Evolutionary conservation across 30 jellyfish, hydroid and myxozoan species (phyloP).

Genomic region (Mastigias papua): DNA sequence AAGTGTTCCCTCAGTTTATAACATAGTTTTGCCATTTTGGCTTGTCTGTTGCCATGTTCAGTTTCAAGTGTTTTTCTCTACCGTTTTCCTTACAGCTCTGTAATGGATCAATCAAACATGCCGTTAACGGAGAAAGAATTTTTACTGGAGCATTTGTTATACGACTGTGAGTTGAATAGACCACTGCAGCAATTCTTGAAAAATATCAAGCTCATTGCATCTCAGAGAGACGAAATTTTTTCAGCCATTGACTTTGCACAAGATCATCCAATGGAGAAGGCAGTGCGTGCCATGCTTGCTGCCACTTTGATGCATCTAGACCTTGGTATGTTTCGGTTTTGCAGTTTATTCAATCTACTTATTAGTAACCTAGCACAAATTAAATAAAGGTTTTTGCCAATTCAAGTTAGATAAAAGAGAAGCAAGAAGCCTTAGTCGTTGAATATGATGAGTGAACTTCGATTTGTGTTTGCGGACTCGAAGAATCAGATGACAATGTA

Average conservation of each 20-base stretch:
- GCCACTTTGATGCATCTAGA: slow-evolving; percentile 54
- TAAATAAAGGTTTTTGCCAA: too few relatives aligned
- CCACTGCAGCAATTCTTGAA: slow-evolving; percentile 26
- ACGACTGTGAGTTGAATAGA: slow-evolving; percentile 16
- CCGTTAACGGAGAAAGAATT: slow-evolving; percentile 1
- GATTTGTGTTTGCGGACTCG: too few relatives aligned
- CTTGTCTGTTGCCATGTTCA: not conserved
- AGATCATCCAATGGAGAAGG: slow-evolving; percentile 57
- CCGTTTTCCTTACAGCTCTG: slow-evolving; percentile 2
- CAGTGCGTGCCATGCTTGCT: slow-evolving; percentile 54
- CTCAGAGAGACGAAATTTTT: slow-evolving; percentile 46
- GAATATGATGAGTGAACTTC: too few relatives aligned
- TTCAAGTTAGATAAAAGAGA: too few relatives aligned
- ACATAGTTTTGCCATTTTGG: too few relatives aligned
- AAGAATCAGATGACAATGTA: too few relatives aligned
- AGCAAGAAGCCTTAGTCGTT: too few relatives aligned
- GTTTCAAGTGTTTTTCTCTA: not conserved
- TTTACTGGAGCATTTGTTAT: slow-evolving; percentile 26
- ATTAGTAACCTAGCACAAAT: not conserved
- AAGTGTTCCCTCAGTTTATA: too few relatives aligned
- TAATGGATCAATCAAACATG: not conserved
- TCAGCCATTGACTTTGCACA: slow-evolving; percentile 46
- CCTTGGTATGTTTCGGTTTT: slow-evolving; percentile 24
- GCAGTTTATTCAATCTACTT: not conserved
- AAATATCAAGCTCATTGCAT: slow-evolving; percentile 10